Conservation (phyloP, 2,797 vertebrate species). For the Garrulus glandarius region DNA sequence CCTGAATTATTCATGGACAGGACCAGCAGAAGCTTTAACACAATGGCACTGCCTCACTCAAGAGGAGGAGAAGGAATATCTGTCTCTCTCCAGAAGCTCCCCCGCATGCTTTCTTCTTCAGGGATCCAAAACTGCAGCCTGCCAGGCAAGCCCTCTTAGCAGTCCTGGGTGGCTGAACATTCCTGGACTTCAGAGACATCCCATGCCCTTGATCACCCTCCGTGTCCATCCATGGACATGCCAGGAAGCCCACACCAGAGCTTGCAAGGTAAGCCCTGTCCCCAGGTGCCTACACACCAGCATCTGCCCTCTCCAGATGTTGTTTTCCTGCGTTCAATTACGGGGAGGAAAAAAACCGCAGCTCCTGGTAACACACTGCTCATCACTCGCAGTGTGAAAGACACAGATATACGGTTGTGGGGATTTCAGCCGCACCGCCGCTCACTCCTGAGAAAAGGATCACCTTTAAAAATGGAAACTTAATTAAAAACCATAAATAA, state of each 20-base stretch:
- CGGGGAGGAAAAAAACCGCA: rapidly evolving
- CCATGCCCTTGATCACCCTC: not conserved
- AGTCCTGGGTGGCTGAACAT: not conserved
- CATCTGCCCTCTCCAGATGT: not conserved
- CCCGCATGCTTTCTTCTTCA: not conserved
- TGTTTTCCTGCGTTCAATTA: not conserved
- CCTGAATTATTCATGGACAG: not conserved
- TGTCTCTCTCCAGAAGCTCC: not conserved
- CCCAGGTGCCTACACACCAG: not conserved
- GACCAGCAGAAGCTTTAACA: not conserved
- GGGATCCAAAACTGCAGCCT: not conserved
- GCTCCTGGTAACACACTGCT: not conserved
- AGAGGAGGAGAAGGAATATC: not conserved
- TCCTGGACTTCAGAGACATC: not conserved
- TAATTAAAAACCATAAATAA: conserved; percentile 50
- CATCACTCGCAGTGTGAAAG: not conserved
- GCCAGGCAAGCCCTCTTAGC: not conserved
- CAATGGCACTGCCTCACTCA: not conserved
- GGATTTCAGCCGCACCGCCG: rapidly evolving
- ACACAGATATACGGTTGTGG: not conserved
- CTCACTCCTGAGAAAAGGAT: not conserved
- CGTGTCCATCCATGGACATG: rapidly evolving
- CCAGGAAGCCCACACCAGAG: rapidly evolving
- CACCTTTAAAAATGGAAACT: not conserved
- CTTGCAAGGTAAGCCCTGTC: not conserved